A percentile compares a stretch with the other conserved stretches of the same genome.
Evolutionary conservation across 2,888 invertebrate genomes (phyloP).

Genomic region (Merodon equestris): DNA sequence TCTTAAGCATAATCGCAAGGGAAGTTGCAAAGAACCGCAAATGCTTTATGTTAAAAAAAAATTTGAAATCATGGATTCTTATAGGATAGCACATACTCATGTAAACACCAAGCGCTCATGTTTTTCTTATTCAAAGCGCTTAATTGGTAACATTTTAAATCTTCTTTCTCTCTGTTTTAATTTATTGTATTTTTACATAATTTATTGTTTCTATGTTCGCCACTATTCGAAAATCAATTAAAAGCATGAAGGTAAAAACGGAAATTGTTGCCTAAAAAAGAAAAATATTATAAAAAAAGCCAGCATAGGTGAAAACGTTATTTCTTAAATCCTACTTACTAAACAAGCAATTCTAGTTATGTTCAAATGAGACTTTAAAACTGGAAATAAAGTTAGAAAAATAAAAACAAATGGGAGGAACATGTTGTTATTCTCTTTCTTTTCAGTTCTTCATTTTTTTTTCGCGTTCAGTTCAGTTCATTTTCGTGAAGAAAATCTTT

Average conservation of each 20-base stretch:
- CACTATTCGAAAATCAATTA: no score
- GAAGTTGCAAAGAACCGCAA: slow-evolving; percentile 5
- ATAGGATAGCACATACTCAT: slow-evolving; percentile 6
- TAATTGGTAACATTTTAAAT: slow-evolving; percentile 20
- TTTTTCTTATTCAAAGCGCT: slow-evolving; percentile 22
- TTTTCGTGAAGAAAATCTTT: no score
- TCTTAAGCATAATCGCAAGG: slow-evolving; percentile 33
- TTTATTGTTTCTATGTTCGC: not conserved
- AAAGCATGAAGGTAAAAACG: not conserved
- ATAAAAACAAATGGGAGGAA: slow-evolving; percentile 2
- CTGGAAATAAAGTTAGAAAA: slow-evolving; percentile 43
- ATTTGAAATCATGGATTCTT: no score
- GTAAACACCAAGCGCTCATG: not conserved
- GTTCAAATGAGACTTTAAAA: slow-evolving; percentile 22
- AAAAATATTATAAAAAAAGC: slow-evolving; percentile 3
- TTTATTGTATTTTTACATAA: slow-evolving; percentile 17
- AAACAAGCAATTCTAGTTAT: slow-evolving; percentile 34
- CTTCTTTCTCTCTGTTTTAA: not conserved
- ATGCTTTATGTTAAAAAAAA: slow-evolving; percentile 62
- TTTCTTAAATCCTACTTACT: slow-evolving; percentile 37
- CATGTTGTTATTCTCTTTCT: no score
- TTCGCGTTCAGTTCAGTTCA: no score
- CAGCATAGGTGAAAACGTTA: slow-evolving; percentile 20
- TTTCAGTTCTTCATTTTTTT: no score
- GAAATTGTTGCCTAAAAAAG: slow-evolving; percentile 16